Conservation (phyloP, 2,113 vertebrate species). For the Eclectus roratus region DNA sequence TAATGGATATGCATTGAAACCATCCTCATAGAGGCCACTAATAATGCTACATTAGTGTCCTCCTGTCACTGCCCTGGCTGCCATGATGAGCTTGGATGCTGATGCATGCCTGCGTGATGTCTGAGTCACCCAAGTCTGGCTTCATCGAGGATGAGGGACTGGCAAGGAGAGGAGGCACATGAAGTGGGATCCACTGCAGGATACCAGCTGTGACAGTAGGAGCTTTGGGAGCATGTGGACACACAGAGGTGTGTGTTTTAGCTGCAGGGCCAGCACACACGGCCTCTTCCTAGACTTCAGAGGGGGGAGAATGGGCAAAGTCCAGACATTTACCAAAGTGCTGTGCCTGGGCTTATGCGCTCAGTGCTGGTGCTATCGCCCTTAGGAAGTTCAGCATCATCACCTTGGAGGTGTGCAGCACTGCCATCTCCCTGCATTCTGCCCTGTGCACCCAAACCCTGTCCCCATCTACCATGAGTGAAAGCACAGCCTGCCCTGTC, state of each 20-base stretch:
- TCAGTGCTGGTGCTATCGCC: not conserved
- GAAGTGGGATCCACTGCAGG: not conserved
- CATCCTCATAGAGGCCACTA: not conserved
- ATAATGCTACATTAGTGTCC: not conserved
- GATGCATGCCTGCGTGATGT: rapidly evolving
- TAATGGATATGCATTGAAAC: not conserved
- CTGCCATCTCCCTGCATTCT: not conserved
- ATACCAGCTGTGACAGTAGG: not conserved
- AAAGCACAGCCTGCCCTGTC: not conserved
- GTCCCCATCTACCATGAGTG: not conserved
- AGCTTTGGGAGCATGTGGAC: not conserved
- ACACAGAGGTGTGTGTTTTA: not conserved
- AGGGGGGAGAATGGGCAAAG: not conserved
- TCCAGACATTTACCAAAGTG: not conserved
- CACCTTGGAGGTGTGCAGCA: not conserved
- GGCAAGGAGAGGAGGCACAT: not conserved
- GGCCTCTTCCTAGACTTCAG: not conserved
- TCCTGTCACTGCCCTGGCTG: not conserved
- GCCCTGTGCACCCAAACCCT: not conserved
- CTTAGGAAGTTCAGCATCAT: not conserved
- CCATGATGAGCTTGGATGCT: not conserved
- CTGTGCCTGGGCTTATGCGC: not conserved
- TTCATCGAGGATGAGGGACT: not conserved
- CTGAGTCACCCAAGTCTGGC: not conserved
- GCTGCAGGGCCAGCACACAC: not conserved